Conservation (phyloP, 2,888 invertebrate genomes). For the Synanthedon formicaeformis region DNA sequence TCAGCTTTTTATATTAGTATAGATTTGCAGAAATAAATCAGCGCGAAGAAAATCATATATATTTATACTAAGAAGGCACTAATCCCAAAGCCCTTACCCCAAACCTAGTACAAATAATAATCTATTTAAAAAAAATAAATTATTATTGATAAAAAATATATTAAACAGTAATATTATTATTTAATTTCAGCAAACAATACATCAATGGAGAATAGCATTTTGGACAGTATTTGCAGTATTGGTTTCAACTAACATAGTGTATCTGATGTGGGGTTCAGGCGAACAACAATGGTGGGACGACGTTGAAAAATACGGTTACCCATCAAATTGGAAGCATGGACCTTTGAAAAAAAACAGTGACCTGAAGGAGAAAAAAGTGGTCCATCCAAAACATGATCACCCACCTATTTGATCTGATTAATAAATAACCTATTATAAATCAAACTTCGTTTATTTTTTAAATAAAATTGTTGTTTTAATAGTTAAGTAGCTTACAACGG, state of each 20-base stretch:
- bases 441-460: background rate
- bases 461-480: too few species aligned
- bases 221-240: slow-evolving; percentile 81
- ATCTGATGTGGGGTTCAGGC: slow-evolving; percentile 79
- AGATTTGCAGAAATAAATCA: too few species aligned
- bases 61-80: too few species aligned
- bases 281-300: slow-evolving; percentile 85
- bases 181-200: slow-evolving; percentile 66
- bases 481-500: too few species aligned
- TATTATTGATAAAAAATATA: background rate
- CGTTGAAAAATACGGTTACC: slow-evolving; percentile 59
- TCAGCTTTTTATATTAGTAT: too few species aligned
- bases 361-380: slow-evolving; percentile 38
- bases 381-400: slow-evolving; percentile 51
- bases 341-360: slow-evolving; percentile 25
- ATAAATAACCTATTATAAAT: slow-evolving; percentile 1
- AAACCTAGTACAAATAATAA: too few species aligned
- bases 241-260: slow-evolving; percentile 75
- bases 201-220: slow-evolving; percentile 82
- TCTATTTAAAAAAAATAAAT: too few species aligned
- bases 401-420: slow-evolving; percentile 38
- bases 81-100: too few species aligned
- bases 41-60: too few species aligned
- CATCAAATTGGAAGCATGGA: slow-evolving; percentile 49
- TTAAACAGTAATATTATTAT: slow-evolving; percentile 3